Evolutionary conservation across 2,113 vertebrate species (phyloP).

Genomic region (Ciconia stormi): DNA sequence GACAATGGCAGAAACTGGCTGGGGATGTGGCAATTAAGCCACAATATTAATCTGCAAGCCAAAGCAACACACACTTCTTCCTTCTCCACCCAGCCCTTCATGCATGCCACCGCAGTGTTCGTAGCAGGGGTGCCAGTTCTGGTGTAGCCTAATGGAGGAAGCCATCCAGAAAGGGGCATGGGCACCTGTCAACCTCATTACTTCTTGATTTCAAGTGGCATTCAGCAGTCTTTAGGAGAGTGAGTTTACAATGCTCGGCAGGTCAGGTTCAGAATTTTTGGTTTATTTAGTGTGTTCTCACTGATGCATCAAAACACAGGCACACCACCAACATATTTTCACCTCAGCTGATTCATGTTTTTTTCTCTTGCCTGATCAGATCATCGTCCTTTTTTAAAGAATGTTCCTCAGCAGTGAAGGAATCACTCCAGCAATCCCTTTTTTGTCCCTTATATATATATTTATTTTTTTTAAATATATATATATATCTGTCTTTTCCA

Average conservation of each 20-base stretch:
- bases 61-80: neutral
- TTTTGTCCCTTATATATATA: neutral
- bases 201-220: neutral
- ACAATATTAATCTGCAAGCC: neutral
- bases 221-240: neutral
- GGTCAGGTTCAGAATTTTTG: neutral
- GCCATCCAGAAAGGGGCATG: neutral
- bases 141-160: neutral
- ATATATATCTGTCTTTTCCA: neutral
- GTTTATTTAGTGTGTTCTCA: neutral
- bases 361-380: neutral
- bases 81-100: neutral
- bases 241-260: neutral
- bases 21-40: neutral
- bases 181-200: neutral
- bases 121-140: neutral
- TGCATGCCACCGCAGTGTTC: fast-evolving
- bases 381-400: neutral
- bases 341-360: neutral
- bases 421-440: neutral
- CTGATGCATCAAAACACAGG: neutral
- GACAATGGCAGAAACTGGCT: neutral
- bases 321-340: neutral
- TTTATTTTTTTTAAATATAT: too few relatives aligned
- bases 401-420: neutral